Evolutionary conservation across 2,113 vertebrate species (phyloP), one percentile per base, ranked within the genome.

Genomic region (Pelodiscus sinensis): DNA sequence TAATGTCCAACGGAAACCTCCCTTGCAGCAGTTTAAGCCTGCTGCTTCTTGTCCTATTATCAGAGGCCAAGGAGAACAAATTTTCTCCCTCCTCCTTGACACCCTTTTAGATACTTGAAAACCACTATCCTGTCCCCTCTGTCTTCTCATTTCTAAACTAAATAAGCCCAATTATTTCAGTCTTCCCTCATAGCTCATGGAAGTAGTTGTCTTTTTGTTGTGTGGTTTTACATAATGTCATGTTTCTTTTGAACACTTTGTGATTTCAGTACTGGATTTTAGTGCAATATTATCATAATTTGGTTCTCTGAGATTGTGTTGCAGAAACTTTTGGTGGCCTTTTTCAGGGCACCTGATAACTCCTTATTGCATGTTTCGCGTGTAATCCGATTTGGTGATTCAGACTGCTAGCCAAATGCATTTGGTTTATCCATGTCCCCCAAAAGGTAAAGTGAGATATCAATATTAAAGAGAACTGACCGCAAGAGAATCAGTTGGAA

Each of bases 401-500:
- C 73, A 14, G 22, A 15, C 78, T 9, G 31, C 25, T 86, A 88
- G 54, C 10, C 13, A 6, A 0, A 1, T 84, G 54, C 16, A 19
- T 6, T 56, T 3, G 19, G 85, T 88, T 44, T 44, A 81, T 6
- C 16, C 4, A 8, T 0, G 0, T 3, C 83, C 83, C 35, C 21
- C 21, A 27, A 25, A 83, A 52, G 35, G 25, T 73, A 44, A 81
- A 94, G 78, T 81, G 29, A 68, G 50, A 13, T 24, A 51, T 87
- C 21, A 44, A 54, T 14, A 10, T 54, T 54, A 54, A 50, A 87
- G 21, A 81, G 54, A 44, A 80, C 25, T 68, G 29, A 25, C 29
- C 29, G 35, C 79, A 44, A 84, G 44, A 79, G 6, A 90, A 35
- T 5, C 4, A 1, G 65, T 84, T 94, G 0, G 4, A 73, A 84